Evolutionary conservation across 2,113 vertebrate genomes (phyloP), one percentile per base, ranked within the genome.

Genomic region (Acrocephalus arundinaceus): DNA sequence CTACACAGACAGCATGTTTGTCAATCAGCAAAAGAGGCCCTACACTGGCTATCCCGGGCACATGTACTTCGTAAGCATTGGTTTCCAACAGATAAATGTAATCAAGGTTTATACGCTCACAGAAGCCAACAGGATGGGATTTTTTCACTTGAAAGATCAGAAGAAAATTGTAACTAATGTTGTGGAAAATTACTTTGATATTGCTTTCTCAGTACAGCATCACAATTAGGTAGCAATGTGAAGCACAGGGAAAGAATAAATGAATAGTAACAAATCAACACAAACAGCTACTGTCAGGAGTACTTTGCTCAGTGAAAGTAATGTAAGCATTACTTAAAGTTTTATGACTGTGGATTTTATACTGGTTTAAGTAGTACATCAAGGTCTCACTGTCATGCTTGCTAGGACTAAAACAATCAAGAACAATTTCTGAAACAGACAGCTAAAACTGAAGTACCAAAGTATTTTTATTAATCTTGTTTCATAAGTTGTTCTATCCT

Each of bases 181-280:
- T 98, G 98, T 98, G 97, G 98, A 99, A 98, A 98, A 98, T 98
- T 98, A 98, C 98, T 98, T 98, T 98, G 98, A 98, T 98, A 98
- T 98, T 98, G 97, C 98, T 98, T 98, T 98, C 97, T 98, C 96
- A 95, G 97, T 98, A 98, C 98, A 97, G 98, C 97, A 98, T 99
- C 98, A 98, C 98, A 98, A 98, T 98, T 98, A 98, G 98, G 98
- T 97, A 96, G 97, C 96, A 82, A 93, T 94, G 97, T 97, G 97
- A 96, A 94, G 97, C 97, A 97, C 96, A 73, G 96, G 96, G 96
- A 97, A 97, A 94, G 98, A 97, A 96, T 97, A 97, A 97, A 98
- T 97, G 98, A 97, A 98, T 97, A 95, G 98, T 98, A 98, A 98
- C 98, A 98, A 98, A 98, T 98, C 98, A 98, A 98, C 98, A 98